These are phyloP conservation scores for Pardalotus punctatus DNA, from an alignment of 2,113 vertebrate species.

Conservation along the genomic window DNA sequence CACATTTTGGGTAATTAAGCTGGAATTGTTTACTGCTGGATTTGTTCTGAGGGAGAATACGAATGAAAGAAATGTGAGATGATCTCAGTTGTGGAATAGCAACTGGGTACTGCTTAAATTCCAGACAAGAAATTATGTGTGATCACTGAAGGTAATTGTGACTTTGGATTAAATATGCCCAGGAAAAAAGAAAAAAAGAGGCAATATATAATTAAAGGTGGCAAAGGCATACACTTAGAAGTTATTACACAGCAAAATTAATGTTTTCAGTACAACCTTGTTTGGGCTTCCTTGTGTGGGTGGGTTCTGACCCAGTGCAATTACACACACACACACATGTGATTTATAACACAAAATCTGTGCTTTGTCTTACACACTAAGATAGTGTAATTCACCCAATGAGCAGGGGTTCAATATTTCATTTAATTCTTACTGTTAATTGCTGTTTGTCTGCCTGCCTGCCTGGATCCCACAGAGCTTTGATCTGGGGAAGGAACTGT, in stretches of 20 bases:
- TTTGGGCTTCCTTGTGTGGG: not conserved
- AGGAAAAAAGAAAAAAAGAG: not conserved
- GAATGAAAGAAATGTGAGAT: not conserved
- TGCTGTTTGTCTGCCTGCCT: not conserved
- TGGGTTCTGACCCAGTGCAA: not conserved
- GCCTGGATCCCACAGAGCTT: not conserved
- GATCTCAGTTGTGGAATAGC: not conserved
- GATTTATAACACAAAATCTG: not conserved
- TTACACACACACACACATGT: not conserved
- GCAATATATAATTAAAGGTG: not conserved
- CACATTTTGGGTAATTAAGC: conserved; percentile 31
- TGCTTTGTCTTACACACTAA: not conserved
- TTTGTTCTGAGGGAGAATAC: not conserved
- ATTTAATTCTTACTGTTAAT: conserved; percentile 21
- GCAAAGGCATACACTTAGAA: not conserved
- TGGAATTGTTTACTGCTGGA: not conserved
- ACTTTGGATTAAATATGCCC: not conserved
- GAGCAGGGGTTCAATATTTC: conserved; percentile 23
- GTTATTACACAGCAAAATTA: not conserved
- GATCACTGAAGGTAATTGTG: not conserved
- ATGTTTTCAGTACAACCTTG: not conserved
- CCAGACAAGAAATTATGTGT: not conserved
- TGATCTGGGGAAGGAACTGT: not conserved
- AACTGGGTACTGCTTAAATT: not conserved
- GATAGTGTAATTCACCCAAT: not conserved